These are phyloP conservation scores for Typhlomys cinereus DNA, from an alignment of 2,113 vertebrate genomes.

Conservation along the genomic window DNA sequence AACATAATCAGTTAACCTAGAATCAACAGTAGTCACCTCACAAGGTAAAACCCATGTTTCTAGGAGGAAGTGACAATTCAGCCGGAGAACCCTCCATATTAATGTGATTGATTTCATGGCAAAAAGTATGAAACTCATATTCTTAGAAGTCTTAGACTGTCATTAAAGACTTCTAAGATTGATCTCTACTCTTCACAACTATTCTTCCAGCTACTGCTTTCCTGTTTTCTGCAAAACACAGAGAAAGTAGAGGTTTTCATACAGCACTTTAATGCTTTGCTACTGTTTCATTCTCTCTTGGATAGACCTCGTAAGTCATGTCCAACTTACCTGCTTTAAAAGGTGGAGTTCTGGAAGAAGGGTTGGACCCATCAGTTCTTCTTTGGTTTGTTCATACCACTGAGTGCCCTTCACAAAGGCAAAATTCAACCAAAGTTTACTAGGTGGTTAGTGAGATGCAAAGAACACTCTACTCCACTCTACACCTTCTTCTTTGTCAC, in stretches of 20 bases:
- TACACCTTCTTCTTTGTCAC: rapidly evolving
- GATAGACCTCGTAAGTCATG: background rate
- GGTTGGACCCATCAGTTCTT: slow-evolving; percentile 96
- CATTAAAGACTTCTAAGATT: background rate
- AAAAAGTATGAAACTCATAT: background rate
- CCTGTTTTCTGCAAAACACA: background rate
- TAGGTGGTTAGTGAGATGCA: background rate
- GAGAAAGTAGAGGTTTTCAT: background rate
- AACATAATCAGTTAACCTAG: background rate
- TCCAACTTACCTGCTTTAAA: slow-evolving; percentile 92
- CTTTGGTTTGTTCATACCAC: slow-evolving; percentile 96
- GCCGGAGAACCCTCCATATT: background rate
- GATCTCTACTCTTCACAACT: background rate
- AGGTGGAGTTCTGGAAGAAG: slow-evolving; percentile 96
- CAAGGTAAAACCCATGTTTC: background rate
- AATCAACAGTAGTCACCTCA: background rate
- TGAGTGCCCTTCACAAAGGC: slow-evolving; percentile 89
- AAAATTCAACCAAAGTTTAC: background rate
- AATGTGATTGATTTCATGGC: background rate
- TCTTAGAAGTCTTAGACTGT: background rate
- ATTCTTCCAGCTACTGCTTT: background rate
- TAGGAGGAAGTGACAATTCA: background rate
- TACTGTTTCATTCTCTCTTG: background rate
- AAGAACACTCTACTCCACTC: background rate
- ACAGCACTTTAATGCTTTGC: background rate